Base-by-base conservation (phyloP, 2,113 vertebrate genomes). In the Oryzias melastigma region DNA sequence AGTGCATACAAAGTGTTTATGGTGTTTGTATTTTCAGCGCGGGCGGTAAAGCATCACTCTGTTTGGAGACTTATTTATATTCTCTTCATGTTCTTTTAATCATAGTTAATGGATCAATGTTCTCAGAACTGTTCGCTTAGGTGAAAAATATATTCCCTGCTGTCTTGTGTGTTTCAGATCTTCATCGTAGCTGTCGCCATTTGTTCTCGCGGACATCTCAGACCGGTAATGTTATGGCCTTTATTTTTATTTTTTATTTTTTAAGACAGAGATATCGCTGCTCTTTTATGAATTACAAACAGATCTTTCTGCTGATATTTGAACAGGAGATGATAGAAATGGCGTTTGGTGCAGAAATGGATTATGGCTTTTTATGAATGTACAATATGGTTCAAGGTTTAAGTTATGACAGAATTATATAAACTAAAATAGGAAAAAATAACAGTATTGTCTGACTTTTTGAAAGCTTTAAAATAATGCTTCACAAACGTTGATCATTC, bases 41-140 rank as follows among this genome's bases (percentile, higher is more conserved):
- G 48, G 65, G 6, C 15, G 62, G 71, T 35, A 35, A 35, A 56
- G 18, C 65, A 64, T 52, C 8, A 35, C 51, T 45, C 43, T 47
- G 5, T 4, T 74, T 59, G 62, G 18, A 56, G 45, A 49, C n/a
- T n/a, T 47, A 18, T 46, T 52, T 35, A 16, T 53, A 18, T 29
- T 53, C 27, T 4, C 1, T 17, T 7, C 2, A 2, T 58, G 49
- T 14, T 15, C 19, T 6, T 18, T 24, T 58, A 46, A 62, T 77
- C 25, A 65, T 42, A 55, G 58, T 58, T 75, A 68, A 71, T 73
- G 44, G 60, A 65, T 76, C 46, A 48, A 41, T 57, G 71, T 62
- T 55, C 62, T 65, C 67, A 68, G 41, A 73, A 20, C 43, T 25
- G 17, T 62, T 73, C 57, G 53, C 14, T 67, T 63, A 63, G 19